Base-by-base conservation (phyloP, 2,888 invertebrate genomes). In the Liopterus haemorrhoidalis region DNA sequence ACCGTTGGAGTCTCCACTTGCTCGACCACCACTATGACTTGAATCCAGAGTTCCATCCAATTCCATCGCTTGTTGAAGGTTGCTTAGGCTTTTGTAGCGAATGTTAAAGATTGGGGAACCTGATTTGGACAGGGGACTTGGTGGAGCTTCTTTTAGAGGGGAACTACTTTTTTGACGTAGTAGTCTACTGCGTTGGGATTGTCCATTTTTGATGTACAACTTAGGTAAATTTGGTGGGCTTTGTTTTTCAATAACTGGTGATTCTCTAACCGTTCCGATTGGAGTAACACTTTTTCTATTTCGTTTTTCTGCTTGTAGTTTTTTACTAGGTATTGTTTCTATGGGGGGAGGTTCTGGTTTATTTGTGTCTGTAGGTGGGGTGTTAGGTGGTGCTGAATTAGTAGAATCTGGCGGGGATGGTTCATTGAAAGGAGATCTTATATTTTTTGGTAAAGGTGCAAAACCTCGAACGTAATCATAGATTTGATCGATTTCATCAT, bases 401-500 rank as follows among this genome's bases (percentile, higher is more conserved):
- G 64, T 63, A 22, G 70, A 70, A 25, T 72, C 72, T 58, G 72
- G 59, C 59, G 73, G 63, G 59, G 73, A 54, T 57, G 69, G 57
- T 64, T 71, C 66, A 57, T 65, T 70, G 58, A 80, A 82, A 0
- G 81, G 80, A 1, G 81, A 78, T 58, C 81, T 75, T 16, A 83
- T 78, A 59, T 79, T 85, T 65, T 89, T 88, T 4, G 93, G 91
- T 19, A 91, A 74, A 2, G 91, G 91, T 38, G 92, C 92, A 56
- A 94, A 85, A 1, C 94, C 93, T 50, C 94, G 75, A 0, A 95
- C 92, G 66, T 94, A 95, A 64, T 93, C 92, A 65, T 95, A 95
- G 54, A 95, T 91, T 69, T 94, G 91, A 72, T 95, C 94, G 56
- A 95, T 92, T 69, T 95, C 93, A 57, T 93, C 91, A 68, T 94